phyloP scores from a whole-genome alignment of 1,140 invertebrate species.

The Heliconius hermathena region DNA sequence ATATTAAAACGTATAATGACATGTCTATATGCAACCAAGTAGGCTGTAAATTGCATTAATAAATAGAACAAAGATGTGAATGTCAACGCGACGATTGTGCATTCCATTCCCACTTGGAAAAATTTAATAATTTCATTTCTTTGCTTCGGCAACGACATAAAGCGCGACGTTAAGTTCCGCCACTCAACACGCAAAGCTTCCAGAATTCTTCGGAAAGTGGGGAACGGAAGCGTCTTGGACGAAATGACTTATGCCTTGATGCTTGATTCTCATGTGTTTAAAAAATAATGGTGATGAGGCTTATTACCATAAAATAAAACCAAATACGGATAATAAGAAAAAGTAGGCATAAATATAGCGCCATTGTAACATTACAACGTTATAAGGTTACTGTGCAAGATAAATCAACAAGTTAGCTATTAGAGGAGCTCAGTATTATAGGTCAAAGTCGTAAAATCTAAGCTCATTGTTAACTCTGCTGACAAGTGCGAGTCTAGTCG shows the following conservation, averaged over 20 bases:
- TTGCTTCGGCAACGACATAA: too few relatives aligned
- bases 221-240: background rate
- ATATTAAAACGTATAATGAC: too few relatives aligned
- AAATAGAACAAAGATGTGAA: background rate
- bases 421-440: constrained; percentile 4
- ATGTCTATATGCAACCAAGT: too few relatives aligned
- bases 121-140: background rate
- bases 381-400: background rate
- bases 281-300: too few relatives aligned
- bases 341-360: background rate
- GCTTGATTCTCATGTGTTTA: too few relatives aligned
- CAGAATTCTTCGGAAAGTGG: background rate
- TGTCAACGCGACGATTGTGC: background rate
- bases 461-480: constrained; percentile 6
- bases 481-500: background rate
- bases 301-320: background rate
- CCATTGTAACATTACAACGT: background rate
- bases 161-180: too few relatives aligned
- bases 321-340: background rate
- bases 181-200: too few relatives aligned
- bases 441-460: constrained; percentile 21
- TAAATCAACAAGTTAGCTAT: constrained; percentile 16
- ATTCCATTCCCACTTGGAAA: background rate
- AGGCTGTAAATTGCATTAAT: too few relatives aligned
- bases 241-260: too few relatives aligned